These are phyloP conservation scores for Diplolepis rosae DNA, from an alignment of 2,888 invertebrate species.

Conservation along the genomic window DNA sequence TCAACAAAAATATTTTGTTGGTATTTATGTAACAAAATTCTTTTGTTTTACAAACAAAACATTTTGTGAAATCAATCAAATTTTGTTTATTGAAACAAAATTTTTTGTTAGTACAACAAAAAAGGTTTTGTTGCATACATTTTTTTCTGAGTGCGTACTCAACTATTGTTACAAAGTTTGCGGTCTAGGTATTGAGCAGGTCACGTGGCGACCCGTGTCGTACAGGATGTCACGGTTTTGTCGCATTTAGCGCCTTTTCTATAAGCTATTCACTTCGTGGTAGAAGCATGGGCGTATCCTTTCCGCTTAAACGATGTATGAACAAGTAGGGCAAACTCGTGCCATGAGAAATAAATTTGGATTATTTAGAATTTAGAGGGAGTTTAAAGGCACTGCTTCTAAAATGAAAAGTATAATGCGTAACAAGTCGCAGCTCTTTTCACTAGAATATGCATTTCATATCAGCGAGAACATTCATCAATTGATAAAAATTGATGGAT, in stretches of 20 bases:
- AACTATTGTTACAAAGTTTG: slow-evolving; percentile 42
- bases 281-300: slow-evolving; percentile 67
- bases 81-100: too few relatives aligned
- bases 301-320: slow-evolving; percentile 49
- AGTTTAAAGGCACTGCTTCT: neutral
- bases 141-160: too few relatives aligned
- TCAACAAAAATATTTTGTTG: too few relatives aligned
- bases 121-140: too few relatives aligned
- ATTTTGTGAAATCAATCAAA: too few relatives aligned
- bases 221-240: slow-evolving; percentile 69
- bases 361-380: neutral
- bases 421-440: neutral
- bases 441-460: neutral
- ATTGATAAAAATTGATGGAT: too few relatives aligned
- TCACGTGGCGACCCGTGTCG: slow-evolving; percentile 69
- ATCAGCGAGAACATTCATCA: neutral
- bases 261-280: slow-evolving; percentile 54
- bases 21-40: too few relatives aligned
- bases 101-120: too few relatives aligned
- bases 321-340: slow-evolving; percentile 42
- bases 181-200: slow-evolving; percentile 54
- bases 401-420: neutral
- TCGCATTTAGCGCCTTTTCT: slow-evolving; percentile 64
- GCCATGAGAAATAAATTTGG: slow-evolving; percentile 53
- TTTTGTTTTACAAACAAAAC: too few relatives aligned